Percentiles rank a stretch among this genome's conserved stretches.
phyloP scores from a whole-genome alignment of 2,888 invertebrate genomes.

The Hyppa rectilinea region DNA sequence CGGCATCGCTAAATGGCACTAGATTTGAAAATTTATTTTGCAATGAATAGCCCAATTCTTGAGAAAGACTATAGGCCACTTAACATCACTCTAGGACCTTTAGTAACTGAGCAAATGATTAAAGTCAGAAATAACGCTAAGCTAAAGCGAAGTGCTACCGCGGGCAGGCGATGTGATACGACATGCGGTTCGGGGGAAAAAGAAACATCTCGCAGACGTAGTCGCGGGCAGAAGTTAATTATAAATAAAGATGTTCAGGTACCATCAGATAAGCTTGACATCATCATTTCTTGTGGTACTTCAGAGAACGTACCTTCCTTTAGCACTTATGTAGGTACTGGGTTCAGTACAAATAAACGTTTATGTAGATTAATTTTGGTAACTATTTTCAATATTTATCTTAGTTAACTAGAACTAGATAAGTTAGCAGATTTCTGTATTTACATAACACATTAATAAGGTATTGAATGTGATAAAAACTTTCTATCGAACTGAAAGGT shows the following conservation, averaged over 20 bases:
- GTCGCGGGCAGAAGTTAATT: too few relatives aligned
- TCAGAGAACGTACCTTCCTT: neutral
- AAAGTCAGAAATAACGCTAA: too few relatives aligned
- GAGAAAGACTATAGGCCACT: too few relatives aligned
- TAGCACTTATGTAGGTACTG: neutral
- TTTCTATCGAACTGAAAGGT: neutral
- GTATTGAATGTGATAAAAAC: constrained; percentile 10
- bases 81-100: too few relatives aligned
- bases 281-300: neutral
- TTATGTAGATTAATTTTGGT: neutral
- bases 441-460: constrained; percentile 13
- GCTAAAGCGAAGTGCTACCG: too few relatives aligned
- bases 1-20: too few relatives aligned
- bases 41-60: too few relatives aligned
- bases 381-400: neutral
- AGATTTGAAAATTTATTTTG: too few relatives aligned
- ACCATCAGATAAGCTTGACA: constrained; percentile 22
- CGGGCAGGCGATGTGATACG: too few relatives aligned
- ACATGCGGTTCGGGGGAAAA: too few relatives aligned
- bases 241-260: constrained; percentile 17
- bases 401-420: neutral
- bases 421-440: constrained; percentile 7
- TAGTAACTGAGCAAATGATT: too few relatives aligned
- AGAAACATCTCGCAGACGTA: too few relatives aligned
- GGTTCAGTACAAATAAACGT: constrained; percentile 8